phyloP scores from a whole-genome alignment of 2,888 invertebrate species.

The Stenchaetothrips biformis region DNA sequence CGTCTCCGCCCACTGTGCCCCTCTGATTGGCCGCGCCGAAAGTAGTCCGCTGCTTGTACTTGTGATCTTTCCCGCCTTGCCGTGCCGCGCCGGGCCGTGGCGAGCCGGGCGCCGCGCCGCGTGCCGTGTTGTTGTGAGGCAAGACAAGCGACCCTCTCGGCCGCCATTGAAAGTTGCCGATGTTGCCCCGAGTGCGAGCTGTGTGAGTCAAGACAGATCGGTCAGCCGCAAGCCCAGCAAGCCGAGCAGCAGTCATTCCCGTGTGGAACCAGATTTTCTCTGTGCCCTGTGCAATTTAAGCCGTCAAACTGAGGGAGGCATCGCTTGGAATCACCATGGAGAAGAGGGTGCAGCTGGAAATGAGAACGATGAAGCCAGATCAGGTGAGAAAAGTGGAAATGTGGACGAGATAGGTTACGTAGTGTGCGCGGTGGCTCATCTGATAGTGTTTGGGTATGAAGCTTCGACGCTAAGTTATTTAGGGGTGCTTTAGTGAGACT shows the following conservation, averaged over 20 bases:
- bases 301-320: not conserved
- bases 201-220: not conserved
- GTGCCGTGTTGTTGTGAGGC: not conserved
- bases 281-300: not conserved
- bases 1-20: no score
- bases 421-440: not conserved
- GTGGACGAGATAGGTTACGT: conserved; percentile 11
- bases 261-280: not conserved
- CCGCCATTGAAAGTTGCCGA: not conserved
- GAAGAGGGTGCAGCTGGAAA: conserved; percentile 92
- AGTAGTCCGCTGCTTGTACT: not conserved
- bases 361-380: conserved; percentile 82
- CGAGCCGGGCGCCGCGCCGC: not conserved
- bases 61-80: conserved; percentile 7
- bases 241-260: conserved; percentile 6
- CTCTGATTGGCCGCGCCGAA: not conserved
- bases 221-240: not conserved
- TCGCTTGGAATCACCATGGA: conserved; percentile 59
- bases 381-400: conserved; percentile 61
- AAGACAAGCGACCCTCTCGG: not conserved
- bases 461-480: no score
- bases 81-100: not conserved
- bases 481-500: not conserved
- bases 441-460: not conserved
- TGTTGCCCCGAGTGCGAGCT: conserved; percentile 10